Base-by-base conservation (phyloP, 2,888 invertebrate genomes). In the Argyresthia goedartella region DNA sequence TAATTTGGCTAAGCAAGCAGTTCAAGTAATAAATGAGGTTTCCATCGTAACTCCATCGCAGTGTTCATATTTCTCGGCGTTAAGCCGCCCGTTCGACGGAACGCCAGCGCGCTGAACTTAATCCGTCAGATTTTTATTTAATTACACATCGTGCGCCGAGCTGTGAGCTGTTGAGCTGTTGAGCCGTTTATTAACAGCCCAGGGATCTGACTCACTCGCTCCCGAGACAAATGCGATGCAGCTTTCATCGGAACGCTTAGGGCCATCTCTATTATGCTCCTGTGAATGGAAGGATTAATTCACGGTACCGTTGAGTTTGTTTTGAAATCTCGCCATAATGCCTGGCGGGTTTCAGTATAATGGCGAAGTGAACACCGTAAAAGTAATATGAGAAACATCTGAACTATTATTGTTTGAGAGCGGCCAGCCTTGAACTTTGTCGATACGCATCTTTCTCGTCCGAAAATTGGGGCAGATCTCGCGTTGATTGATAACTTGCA, bases 121-220 rank as follows among this genome's bases (percentile, higher is more conserved):
- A 76, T 76, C 71, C 69, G 60, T 60, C 57, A 64, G 62, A 67
- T 73, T 73, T 73, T 72, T 70, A 68, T 76, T 70, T 74, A 73
- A 76, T 75, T 73, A 68, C 61, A 64, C 60, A 61, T 62, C 63
- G 16, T 8, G 49, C 41, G 49, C 36, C 14, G 49, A 49, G 36
- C 15, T 49, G 57, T 61, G 59, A 69, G 64, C 67, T 69, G 68
- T 66, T 62, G 66, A 70, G 64, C 61, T 58, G 59, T 66, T 62
- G 66, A 70, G 64, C 61, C 58, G 59, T 63, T 64, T 66, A 67
- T 65, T 56, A 62, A 64, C 62, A 62, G 63, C 67, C 69, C 65
- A 34, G 25, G 49, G 15, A 16, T 44, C 14, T 44, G 44, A 44
- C 14, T 11, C 39, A 39, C 11, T 11, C 11, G 39, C 25, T 25